A percentile compares a stretch with the other conserved stretches of the same genome.
Conservation (phyloP, 30 jellyfish, hydroid and myxozoan genomes). For the Aurelia coerulea region DNA sequence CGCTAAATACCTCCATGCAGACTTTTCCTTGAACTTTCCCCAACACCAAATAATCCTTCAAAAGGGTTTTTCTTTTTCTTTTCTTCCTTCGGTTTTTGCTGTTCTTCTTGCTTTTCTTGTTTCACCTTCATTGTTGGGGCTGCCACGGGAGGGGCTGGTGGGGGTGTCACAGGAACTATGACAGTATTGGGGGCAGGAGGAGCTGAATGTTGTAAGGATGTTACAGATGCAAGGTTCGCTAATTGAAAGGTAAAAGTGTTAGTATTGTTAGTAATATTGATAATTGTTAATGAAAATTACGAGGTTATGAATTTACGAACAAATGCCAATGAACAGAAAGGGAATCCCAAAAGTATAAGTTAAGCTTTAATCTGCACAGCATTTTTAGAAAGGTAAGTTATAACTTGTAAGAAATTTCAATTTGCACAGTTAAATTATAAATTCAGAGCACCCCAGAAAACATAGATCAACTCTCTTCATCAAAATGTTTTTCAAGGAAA, state of each 20-base stretch:
- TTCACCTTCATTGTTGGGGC: slow-evolving; percentile 21
- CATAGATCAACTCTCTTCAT: no score
- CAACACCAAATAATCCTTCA: slow-evolving; percentile 68
- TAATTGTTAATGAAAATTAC: no score
- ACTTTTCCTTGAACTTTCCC: slow-evolving; percentile 67
- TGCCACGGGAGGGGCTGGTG: slow-evolving; percentile 55
- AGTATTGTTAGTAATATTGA: background rate
- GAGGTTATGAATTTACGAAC: no score
- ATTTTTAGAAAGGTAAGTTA: no score
- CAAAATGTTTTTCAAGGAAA: no score
- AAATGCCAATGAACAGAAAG: background rate
- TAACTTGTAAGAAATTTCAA: no score
- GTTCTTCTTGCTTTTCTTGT: slow-evolving; percentile 16
- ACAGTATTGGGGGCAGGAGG: slow-evolving; percentile 30
- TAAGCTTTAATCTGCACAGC: no score
- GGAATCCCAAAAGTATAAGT: no score
- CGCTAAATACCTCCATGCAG: slow-evolving; percentile 90
- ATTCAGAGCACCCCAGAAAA: no score
- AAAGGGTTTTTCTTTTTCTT: slow-evolving; percentile 45
- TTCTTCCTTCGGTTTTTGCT: slow-evolving; percentile 12
- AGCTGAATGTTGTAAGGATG: slow-evolving; percentile 49
- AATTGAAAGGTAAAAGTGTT: background rate
- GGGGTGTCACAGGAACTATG: slow-evolving; percentile 49
- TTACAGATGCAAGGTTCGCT: slow-evolving; percentile 77
- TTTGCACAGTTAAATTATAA: no score